These are phyloP conservation scores for Myopa tessellatipennis DNA, from an alignment of 2,888 invertebrate species.

Conservation along the genomic window DNA sequence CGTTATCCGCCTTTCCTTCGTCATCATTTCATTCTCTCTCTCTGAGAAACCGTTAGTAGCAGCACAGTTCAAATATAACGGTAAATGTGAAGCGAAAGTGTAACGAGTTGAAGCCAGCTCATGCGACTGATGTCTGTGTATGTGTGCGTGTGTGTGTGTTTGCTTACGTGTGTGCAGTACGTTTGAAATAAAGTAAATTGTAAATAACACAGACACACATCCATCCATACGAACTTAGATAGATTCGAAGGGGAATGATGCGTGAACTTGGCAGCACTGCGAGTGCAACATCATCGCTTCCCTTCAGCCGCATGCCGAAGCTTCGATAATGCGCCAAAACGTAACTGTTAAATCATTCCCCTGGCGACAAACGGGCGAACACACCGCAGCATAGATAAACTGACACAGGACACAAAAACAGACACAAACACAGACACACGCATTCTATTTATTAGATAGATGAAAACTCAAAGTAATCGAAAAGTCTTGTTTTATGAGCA, in stretches of 20 bases:
- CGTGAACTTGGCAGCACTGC: constrained; percentile 11
- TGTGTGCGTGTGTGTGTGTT: constrained; percentile 55
- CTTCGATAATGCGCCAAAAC: constrained; percentile 2
- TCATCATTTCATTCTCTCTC: not conserved
- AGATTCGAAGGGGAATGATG: not conserved
- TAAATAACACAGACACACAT: constrained; percentile 1
- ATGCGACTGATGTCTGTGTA: constrained; percentile 24
- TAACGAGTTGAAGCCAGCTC: too few relatives aligned
- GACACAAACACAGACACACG: too few relatives aligned
- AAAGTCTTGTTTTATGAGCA: too few relatives aligned
- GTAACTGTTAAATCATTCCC: too few relatives aligned
- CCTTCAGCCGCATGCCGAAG: not conserved
- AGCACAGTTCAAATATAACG: not conserved
- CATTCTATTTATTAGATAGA: too few relatives aligned
- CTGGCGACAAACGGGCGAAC: too few relatives aligned
- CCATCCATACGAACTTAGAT: not conserved
- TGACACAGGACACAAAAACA: too few relatives aligned
- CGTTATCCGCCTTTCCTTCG: not conserved
- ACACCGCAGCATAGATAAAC: too few relatives aligned
- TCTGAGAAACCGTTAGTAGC: too few relatives aligned
- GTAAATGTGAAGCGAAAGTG: not conserved
- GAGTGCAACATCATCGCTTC: constrained; percentile 12
- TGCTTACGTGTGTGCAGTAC: constrained; percentile 50
- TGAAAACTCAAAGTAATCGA: too few relatives aligned
- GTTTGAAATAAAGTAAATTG: not conserved